phyloP scores from a whole-genome alignment of 2,797 vertebrate genomes.

The Sebastes iracundus region DNA sequence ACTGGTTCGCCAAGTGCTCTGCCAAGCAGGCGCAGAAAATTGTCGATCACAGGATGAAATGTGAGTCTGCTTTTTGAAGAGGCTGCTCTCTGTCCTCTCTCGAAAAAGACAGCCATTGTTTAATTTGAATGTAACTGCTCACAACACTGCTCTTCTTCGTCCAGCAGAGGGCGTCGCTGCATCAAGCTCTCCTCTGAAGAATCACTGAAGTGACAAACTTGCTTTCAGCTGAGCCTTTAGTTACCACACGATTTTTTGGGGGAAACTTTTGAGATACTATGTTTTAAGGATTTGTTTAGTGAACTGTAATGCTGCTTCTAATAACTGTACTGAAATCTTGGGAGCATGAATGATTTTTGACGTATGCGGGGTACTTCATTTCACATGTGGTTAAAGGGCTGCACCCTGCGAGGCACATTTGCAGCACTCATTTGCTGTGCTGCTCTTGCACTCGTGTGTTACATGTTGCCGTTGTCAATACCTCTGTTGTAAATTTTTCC shows the following conservation, averaged over 20 bases:
- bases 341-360: neutral
- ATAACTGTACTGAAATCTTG: neutral
- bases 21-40: slow-evolving; percentile 91
- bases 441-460: neutral
- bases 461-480: neutral
- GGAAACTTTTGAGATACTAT: neutral
- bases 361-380: neutral
- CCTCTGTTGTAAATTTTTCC: neutral
- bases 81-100: neutral
- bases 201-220: neutral
- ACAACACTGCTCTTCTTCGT: neutral
- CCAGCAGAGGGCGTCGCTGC: slow-evolving; percentile 72
- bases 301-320: neutral
- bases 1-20: slow-evolving; percentile 97
- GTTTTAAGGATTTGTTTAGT: neutral
- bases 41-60: slow-evolving; percentile 92
- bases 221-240: neutral
- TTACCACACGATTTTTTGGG: neutral
- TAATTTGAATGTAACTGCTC: neutral
- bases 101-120: neutral
- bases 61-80: slow-evolving; percentile 79
- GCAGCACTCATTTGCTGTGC: neutral
- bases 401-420: neutral
- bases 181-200: neutral
- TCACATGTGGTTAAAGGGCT: slow-evolving; percentile 5